Conservation (phyloP, 2,888 invertebrate species). For the Lithophane leautieri region DNA sequence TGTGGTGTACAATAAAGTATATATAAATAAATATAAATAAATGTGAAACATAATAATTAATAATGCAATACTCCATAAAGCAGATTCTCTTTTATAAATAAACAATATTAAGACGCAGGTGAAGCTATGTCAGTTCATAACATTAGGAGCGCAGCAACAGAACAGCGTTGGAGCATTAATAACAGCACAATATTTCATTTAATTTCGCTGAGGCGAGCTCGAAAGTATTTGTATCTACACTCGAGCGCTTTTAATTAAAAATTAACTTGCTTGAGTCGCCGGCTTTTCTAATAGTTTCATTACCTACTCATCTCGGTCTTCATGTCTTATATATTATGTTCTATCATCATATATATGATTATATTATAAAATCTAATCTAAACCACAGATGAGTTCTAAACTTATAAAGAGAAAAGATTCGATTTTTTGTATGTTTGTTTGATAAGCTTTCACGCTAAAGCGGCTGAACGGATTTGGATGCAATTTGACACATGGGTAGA, state of each 20-base stretch:
- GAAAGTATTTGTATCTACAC: conserved; percentile 36
- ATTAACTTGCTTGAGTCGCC: conserved; percentile 52
- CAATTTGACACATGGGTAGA: too few relatives aligned
- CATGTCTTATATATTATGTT: not conserved
- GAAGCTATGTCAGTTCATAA: not conserved
- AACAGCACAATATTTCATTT: conserved; percentile 41
- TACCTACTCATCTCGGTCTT: conserved; percentile 50
- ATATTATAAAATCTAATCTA: too few relatives aligned
- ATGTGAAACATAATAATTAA: too few relatives aligned
- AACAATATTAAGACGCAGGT: not conserved
- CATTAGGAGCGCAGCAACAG: not conserved
- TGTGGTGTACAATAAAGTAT: too few relatives aligned
- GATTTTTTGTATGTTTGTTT: too few relatives aligned
- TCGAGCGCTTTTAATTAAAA: conserved; percentile 59
- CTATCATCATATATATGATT: too few relatives aligned
- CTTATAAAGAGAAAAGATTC: too few relatives aligned
- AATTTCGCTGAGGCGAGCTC: conserved; percentile 44
- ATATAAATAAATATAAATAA: too few relatives aligned
- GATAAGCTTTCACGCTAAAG: too few relatives aligned
- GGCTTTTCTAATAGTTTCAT: conserved; percentile 66
- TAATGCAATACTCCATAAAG: not conserved
- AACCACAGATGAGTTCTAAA: too few relatives aligned
- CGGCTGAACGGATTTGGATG: too few relatives aligned
- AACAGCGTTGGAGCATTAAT: not conserved
- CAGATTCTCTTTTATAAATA: not conserved